Base-by-base conservation (phyloP, 2,113 vertebrate species). In the Mixornis gularis region DNA sequence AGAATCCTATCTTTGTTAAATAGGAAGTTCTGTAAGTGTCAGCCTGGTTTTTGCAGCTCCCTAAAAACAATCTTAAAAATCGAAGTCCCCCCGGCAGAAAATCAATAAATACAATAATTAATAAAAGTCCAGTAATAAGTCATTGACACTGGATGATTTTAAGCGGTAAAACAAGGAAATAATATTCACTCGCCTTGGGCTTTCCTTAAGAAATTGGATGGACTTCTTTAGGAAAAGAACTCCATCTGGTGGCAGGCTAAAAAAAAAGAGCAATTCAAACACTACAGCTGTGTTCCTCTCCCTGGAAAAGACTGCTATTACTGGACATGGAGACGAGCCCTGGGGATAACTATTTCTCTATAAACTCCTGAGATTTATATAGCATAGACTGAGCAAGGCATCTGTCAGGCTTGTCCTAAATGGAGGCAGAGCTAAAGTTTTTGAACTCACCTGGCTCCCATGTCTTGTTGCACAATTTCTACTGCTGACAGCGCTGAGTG, bases 171-270 rank as follows among this genome's bases (percentile, higher is more conserved):
- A 63, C 15, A 79, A 59, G 63, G 36, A 43, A 87, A 71, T 18
- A 18, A 59, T 26, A 76, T 22, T 27, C 25, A 27, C 64, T 29
- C 7, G 17, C 25, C 43, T 19, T 8, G 25, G 48, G 12, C 70
- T 87, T 64, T 68, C 79, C 77, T 74, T 34, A 55, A 79, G 69
- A 64, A 59, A 36, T 5, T 17, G 17, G 11, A 59, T 19, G 25
- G 25, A 71, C 63, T 97, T 96, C 62, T 90, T 79, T 73, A 66
- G 89, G 93, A 97, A 92, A 92, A 97, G 73, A 92, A 68, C 96
- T 65, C 96, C 96, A 95, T 73, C 96, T 97, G 83, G 80, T 96
- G 96, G 96, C 64, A 85, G 48, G 36, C 76, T 73, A 19, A 30
- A 80, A 49, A 69, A 81, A 63, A 72, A 63, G 10, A 79, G 5